Evolutionary conservation across 53 echinoderm and acorn worm genomes (phyloP).

Genomic region (Paelopatides confundens): DNA sequence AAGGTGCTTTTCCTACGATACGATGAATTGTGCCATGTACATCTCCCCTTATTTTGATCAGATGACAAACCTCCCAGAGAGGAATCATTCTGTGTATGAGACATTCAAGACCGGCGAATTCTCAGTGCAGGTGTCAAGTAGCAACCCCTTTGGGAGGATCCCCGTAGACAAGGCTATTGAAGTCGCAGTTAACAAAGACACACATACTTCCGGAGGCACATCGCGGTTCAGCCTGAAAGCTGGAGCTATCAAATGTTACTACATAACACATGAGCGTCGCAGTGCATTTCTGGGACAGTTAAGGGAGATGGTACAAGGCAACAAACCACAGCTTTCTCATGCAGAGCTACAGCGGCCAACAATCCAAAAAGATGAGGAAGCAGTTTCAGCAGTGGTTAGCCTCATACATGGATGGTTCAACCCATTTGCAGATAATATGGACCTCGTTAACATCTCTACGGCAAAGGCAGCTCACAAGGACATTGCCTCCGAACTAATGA

Average conservation of each 20-base stretch:
- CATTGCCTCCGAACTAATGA: not conserved
- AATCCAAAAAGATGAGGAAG: constrained; percentile 54
- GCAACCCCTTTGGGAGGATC: constrained; percentile 62
- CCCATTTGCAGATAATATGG: not conserved
- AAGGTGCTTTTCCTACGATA: constrained; percentile 55
- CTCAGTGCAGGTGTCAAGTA: constrained; percentile 67
- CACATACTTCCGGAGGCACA: too few relatives aligned
- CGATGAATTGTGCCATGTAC: constrained; percentile 57
- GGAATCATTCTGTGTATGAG: constrained; percentile 53
- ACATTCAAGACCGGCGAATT: constrained; percentile 55
- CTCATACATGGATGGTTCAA: constrained; percentile 53
- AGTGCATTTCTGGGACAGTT: constrained; percentile 26
- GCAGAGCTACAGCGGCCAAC: constrained; percentile 50
- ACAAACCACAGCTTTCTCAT: not conserved
- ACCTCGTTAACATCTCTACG: constrained; percentile 22
- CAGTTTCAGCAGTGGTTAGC: constrained; percentile 24
- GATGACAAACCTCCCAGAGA: constrained; percentile 54
- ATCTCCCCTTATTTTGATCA: constrained; percentile 60
- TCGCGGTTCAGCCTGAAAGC: too few relatives aligned
- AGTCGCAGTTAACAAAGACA: constrained; percentile 69
- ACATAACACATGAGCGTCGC: constrained; percentile 52
- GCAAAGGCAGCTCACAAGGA: not conserved
- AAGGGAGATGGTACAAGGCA: constrained; percentile 15
- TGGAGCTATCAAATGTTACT: too few relatives aligned
- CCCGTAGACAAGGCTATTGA: constrained; percentile 73